Conservation (phyloP, 92 coral and sea anemone genomes). For the Phenganax subtilis region DNA sequence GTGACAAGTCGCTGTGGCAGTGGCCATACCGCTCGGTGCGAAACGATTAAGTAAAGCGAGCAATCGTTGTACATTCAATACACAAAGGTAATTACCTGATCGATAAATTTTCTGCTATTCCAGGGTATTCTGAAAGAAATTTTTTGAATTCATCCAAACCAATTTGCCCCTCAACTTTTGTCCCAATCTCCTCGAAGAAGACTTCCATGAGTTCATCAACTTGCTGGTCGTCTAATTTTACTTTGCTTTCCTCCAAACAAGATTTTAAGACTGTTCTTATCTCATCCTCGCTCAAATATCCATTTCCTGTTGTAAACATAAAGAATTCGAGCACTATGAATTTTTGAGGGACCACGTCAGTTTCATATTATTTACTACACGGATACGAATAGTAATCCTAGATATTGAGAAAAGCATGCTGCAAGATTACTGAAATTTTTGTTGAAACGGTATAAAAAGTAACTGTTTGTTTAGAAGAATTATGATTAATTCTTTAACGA, state of each 20-base stretch:
- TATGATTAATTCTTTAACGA: too few relatives aligned
- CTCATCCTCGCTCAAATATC: constrained; percentile 27
- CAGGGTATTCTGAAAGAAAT: constrained; percentile 28
- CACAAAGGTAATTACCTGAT: constrained; percentile 18
- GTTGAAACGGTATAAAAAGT: too few relatives aligned
- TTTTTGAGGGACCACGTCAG: background rate
- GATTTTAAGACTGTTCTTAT: constrained; percentile 31
- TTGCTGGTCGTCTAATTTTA: constrained; percentile 34
- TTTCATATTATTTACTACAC: background rate
- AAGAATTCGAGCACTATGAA: background rate
- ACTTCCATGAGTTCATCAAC: constrained; percentile 36
- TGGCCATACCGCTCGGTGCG: too few relatives aligned
- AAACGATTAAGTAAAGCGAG: too few relatives aligned
- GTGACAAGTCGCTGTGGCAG: too few relatives aligned
- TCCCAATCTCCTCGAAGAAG: constrained; percentile 28
- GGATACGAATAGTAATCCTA: background rate
- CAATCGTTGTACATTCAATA: background rate
- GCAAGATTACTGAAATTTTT: background rate
- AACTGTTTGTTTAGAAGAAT: too few relatives aligned
- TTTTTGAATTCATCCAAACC: constrained; percentile 23
- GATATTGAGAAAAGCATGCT: background rate
- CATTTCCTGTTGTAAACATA: constrained; percentile 19
- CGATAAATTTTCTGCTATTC: constrained; percentile 34
- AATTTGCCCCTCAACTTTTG: constrained; percentile 20
- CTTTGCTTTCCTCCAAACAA: constrained; percentile 37